Base-by-base conservation (phyloP, 2,888 invertebrate species). In the Melanostoma scalare region DNA sequence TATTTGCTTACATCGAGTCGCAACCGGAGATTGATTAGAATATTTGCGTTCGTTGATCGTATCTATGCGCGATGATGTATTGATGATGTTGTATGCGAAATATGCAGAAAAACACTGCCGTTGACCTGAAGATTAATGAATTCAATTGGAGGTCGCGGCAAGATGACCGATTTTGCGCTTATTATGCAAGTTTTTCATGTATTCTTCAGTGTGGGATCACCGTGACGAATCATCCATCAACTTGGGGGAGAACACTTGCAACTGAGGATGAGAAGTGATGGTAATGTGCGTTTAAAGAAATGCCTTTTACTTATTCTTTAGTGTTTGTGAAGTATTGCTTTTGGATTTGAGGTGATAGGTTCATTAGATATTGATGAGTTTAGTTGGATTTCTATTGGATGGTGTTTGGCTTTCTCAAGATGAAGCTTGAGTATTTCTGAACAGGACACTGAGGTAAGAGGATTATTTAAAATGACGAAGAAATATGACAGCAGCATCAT, bases 71-170 rank as follows among this genome's bases (percentile, higher is more conserved):
- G 77, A 53, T 69, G 82, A 78, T 56, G 61, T 82, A 73, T 71
- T 75, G 79, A 84, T 74, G 60, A 63, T 36, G 46, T 44, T 48
- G 63, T 53, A 52, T 55, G 52, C 30, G 38, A 20, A 20, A 55
- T 42, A 69, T 61, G 56, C 63, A 40, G 48, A 33, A 8, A 46
- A 46, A 48, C 61, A 8, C 56, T 40, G 48, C 71, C 58, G 53
- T 84, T 84, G 84, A 84, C 84, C 84, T 60, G 69, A 74, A 79
- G 84, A 84, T 84, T 84, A 84, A 84, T 79, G 79, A 84, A 84
- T 79, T 79, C 84, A 69, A 79, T 71, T 75, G 74, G 53, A 52
- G 84, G 84, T 84, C 84, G 61, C 56, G 79, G 84, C 74, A 69
- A 79, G 78, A 65, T 84, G 84, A 79, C 84, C 84, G 79, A 84